phyloP scores from a whole-genome alignment of 2,113 vertebrate species.

The Microcebus ravelobensis region DNA sequence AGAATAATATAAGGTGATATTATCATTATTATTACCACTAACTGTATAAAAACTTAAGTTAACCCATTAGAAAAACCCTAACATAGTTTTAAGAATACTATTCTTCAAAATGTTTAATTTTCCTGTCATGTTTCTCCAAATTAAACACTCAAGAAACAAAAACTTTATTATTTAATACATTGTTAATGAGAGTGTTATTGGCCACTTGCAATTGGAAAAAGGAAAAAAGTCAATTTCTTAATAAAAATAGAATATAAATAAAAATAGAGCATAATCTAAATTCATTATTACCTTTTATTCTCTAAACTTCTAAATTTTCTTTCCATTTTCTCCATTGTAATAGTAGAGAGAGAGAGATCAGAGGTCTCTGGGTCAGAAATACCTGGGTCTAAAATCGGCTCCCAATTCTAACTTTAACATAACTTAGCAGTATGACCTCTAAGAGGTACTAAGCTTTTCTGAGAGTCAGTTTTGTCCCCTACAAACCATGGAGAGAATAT shows the following conservation, averaged over 20 bases:
- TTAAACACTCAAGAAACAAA: not conserved
- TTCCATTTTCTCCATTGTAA: not conserved
- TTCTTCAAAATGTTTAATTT: not conserved
- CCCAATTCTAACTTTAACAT: not conserved
- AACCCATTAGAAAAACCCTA: conserved; percentile 3
- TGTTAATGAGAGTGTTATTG: not conserved
- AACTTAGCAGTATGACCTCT: not conserved
- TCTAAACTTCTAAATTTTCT: not conserved
- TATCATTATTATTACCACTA: not conserved
- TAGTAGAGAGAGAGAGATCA: not conserved
- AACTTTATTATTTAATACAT: not conserved
- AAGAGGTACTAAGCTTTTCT: not conserved
- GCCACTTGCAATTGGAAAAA: not conserved
- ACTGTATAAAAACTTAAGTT: not conserved
- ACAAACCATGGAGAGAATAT: not conserved
- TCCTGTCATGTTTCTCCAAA: not conserved
- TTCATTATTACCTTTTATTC: not conserved
- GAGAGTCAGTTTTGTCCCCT: not conserved
- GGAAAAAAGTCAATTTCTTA: not conserved
- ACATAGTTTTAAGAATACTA: not conserved
- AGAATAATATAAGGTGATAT: not conserved
- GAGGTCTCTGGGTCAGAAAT: not conserved
- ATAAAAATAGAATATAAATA: not conserved
- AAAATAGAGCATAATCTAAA: not conserved
- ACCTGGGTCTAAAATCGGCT: not conserved